These are phyloP conservation scores for Danio tinwini DNA, from an alignment of 2,797 vertebrate species.

Conservation along the genomic window DNA sequence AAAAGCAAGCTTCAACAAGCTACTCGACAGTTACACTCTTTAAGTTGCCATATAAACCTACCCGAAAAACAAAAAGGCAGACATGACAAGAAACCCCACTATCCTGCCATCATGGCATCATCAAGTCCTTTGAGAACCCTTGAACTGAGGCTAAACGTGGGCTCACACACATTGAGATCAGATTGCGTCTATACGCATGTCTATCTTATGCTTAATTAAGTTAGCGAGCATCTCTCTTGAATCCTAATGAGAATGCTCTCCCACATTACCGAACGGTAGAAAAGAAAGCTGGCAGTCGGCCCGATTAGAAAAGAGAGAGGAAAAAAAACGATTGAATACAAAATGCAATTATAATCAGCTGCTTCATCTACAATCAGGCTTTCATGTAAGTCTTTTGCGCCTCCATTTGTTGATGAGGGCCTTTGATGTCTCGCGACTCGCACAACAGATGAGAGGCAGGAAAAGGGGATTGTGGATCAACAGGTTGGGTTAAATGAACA, in stretches of 20 bases:
- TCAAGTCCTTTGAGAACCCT: conserved; percentile 40
- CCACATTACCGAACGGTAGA: conserved; percentile 24
- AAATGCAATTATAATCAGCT: conserved; percentile 68
- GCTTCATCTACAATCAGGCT: conserved; percentile 56
- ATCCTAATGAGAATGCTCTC: conserved; percentile 52
- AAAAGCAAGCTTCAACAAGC: conserved; percentile 6
- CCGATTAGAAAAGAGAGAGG: conserved; percentile 60
- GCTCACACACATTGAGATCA: conserved; percentile 47
- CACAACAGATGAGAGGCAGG: conserved; percentile 48
- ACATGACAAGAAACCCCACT: neutral
- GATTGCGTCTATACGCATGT: conserved; percentile 47
- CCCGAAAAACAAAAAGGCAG: neutral
- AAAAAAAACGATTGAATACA: conserved; percentile 61
- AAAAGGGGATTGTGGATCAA: conserved; percentile 43
- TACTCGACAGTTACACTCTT: neutral
- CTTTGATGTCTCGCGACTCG: conserved; percentile 62
- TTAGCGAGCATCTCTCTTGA: conserved; percentile 47
- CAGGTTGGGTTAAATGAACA: conserved; percentile 35
- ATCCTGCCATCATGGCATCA: conserved; percentile 23
- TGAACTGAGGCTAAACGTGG: conserved; percentile 39
- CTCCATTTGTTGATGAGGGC: conserved; percentile 57
- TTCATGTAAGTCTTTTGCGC: conserved; percentile 60
- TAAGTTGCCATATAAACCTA: neutral
- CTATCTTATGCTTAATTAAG: conserved; percentile 65
- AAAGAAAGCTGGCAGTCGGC: conserved; percentile 59